A percentile compares a stretch with the other conserved stretches of the same genome.
Conservation (phyloP, 1,140 invertebrate genomes). For the Psix sp. region DNA sequence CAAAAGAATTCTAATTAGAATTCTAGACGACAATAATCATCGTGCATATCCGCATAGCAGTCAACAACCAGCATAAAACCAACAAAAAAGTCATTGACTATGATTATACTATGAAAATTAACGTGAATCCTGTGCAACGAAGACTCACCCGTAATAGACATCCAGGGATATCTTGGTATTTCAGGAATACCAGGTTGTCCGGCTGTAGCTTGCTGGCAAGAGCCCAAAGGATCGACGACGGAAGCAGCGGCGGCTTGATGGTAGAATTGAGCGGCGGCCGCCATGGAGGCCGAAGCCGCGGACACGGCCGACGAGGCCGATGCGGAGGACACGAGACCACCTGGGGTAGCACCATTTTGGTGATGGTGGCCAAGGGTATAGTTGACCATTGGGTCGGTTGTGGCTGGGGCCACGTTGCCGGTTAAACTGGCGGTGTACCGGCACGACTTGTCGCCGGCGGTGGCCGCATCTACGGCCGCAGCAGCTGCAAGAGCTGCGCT, state of each 20-base stretch:
- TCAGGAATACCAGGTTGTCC: constrained; percentile 87
- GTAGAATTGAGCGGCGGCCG: constrained; percentile 90
- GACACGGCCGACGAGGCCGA: constrained; percentile 79
- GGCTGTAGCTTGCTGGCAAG: constrained; percentile 82
- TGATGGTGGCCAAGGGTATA: constrained; percentile 86
- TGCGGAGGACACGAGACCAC: constrained; percentile 78
- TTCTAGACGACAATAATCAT: too few relatives aligned
- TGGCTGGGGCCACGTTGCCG: constrained; percentile 79
- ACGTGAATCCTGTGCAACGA: constrained; percentile 42
- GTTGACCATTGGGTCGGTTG: constrained; percentile 86
- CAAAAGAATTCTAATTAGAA: too few relatives aligned
- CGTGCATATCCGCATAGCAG: too few relatives aligned
- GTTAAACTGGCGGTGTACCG: constrained; percentile 84
- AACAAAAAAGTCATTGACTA: background rate
- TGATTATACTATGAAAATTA: too few relatives aligned
- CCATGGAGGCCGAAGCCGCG: constrained; percentile 85
- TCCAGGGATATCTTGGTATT: constrained; percentile 96
- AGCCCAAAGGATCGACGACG: constrained; percentile 81
- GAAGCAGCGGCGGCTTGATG: constrained; percentile 86
- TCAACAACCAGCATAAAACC: background rate
- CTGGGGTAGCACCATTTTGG: constrained; percentile 81
- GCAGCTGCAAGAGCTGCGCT: constrained; percentile 80
- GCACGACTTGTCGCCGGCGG: constrained; percentile 84
- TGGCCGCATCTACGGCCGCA: constrained; percentile 79
- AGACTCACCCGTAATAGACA: constrained; percentile 95